phyloP scores from a whole-genome alignment of 2,797 vertebrate species.

The Melanotaenia nigrans region DNA sequence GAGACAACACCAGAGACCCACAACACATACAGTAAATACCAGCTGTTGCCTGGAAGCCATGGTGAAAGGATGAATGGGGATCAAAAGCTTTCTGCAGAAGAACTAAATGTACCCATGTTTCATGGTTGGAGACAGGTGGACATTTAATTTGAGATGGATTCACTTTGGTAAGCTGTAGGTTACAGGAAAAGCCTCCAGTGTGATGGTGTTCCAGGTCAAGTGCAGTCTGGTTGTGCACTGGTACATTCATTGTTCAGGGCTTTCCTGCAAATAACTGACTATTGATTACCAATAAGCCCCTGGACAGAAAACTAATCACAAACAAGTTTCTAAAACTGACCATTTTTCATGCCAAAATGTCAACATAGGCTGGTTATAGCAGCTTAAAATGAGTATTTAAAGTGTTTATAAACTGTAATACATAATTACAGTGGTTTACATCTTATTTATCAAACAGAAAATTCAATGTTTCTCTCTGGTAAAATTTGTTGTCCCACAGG shows the following conservation, averaged over 20 bases:
- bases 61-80: constrained; percentile 51
- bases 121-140: constrained; percentile 48
- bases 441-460: too few species aligned
- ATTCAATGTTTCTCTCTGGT: too few species aligned
- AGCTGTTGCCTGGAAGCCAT: constrained; percentile 38
- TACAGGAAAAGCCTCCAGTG: constrained; percentile 32
- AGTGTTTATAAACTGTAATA: too few species aligned
- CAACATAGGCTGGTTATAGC: neutral
- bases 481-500: too few species aligned
- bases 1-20: constrained; percentile 18
- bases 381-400: too few species aligned
- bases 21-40: constrained; percentile 42
- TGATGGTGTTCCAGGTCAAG: constrained; percentile 21
- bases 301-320: constrained; percentile 10
- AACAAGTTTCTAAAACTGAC: neutral
- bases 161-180: constrained; percentile 47
- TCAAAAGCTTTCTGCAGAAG: constrained; percentile 48
- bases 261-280: constrained; percentile 31
- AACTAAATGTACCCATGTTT: constrained; percentile 46
- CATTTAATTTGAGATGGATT: constrained; percentile 57
- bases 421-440: too few species aligned
- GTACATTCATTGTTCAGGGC: constrained; percentile 8
- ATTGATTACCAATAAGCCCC: constrained; percentile 34
- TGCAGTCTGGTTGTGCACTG: constrained; percentile 18
- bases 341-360: constrained; percentile 13